Conservation (phyloP, 2,797 vertebrate species). For the Phrynocephalus vlangalii region DNA sequence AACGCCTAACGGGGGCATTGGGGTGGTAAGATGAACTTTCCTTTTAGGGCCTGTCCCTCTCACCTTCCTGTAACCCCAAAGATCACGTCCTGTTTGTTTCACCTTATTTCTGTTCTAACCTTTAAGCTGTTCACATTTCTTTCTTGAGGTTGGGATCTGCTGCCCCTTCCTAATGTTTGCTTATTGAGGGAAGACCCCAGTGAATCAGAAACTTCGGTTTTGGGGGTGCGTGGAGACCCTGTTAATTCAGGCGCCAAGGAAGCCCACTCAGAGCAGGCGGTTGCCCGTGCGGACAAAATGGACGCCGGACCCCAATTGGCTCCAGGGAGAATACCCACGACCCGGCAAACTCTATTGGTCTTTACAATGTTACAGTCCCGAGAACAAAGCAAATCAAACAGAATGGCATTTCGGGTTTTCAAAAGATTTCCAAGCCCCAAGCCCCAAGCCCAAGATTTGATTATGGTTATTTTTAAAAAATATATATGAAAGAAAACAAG, state of each 20-base stretch:
- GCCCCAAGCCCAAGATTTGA: too few species aligned
- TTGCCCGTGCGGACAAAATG: background rate
- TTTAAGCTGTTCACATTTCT: too few species aligned
- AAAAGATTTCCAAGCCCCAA: constrained; percentile 31
- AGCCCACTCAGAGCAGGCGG: background rate
- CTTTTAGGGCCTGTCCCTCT: too few species aligned
- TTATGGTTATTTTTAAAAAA: background rate
- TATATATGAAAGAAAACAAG: background rate
- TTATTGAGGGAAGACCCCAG: constrained; percentile 32
- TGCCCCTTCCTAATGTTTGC: too few species aligned
- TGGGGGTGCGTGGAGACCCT: background rate
- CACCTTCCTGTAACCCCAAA: too few species aligned
- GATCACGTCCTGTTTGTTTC: too few species aligned
- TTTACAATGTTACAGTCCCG: constrained; percentile 39
- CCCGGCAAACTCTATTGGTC: background rate
- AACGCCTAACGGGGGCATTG: too few species aligned
- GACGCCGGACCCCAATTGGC: background rate
- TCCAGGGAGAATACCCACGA: constrained; percentile 22
- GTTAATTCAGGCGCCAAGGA: constrained; percentile 35
- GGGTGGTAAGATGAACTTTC: too few species aligned
- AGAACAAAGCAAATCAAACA: constrained; percentile 2
- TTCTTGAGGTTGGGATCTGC: too few species aligned
- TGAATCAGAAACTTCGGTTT: constrained; percentile 10
- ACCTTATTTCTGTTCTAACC: too few species aligned
- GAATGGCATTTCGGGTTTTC: constrained; percentile 42